Evolutionary conservation across 2,113 vertebrate species (phyloP).

Genomic region (Crypturellus undulatus): DNA sequence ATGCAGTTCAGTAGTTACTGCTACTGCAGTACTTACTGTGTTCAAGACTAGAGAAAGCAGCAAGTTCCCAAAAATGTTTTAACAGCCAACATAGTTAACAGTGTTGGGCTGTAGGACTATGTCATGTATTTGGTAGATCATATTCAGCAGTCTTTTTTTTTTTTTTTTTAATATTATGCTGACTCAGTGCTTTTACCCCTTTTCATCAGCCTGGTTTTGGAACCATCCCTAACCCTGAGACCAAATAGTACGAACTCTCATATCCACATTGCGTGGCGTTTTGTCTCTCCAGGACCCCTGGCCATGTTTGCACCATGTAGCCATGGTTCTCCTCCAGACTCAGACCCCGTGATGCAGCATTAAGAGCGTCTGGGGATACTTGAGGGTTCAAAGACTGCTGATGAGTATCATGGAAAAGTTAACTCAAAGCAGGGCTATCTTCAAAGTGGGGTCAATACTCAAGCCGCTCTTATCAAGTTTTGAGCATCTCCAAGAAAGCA

Average conservation of each 20-base stretch:
- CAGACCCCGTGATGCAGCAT: accelerated
- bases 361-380: background rate
- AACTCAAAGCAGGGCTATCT: background rate
- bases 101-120: background rate
- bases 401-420: background rate
- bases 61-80: background rate
- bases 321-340: accelerated
- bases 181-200: background rate
- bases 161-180: background rate
- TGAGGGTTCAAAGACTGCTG: background rate
- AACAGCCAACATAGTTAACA: background rate
- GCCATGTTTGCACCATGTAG: background rate
- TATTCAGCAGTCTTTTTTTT: background rate
- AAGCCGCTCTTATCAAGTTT: background rate
- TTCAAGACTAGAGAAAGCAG: background rate
- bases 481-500: background rate
- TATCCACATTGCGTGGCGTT: background rate
- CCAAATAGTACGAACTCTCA: background rate
- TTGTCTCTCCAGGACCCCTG: background rate
- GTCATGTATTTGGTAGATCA: background rate
- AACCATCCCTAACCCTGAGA: background rate
- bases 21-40: background rate
- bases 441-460: background rate
- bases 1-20: background rate
- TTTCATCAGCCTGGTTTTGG: background rate